Evolutionary conservation across 2,113 vertebrate genomes (phyloP).

Genomic region (Apteryx mantelli): DNA sequence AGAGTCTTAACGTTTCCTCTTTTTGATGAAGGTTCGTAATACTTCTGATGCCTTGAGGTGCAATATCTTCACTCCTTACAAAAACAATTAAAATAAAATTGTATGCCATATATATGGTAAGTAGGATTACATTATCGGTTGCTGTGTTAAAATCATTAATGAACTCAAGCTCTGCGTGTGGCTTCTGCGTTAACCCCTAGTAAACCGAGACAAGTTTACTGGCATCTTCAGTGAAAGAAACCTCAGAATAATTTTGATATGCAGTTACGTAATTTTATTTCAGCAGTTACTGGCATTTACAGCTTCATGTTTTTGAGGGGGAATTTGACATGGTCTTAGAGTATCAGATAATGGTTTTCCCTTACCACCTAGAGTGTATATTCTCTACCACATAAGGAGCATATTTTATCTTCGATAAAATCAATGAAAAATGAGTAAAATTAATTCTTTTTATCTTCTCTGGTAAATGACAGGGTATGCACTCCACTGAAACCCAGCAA

Average conservation of each 20-base stretch:
- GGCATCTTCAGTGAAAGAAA: not conserved
- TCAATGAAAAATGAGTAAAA: not conserved
- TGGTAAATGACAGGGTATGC: not conserved
- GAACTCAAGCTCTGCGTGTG: conserved; percentile 40
- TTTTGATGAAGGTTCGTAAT: fast-evolving
- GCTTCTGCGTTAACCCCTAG: not conserved
- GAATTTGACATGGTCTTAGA: not conserved
- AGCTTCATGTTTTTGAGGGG: not conserved
- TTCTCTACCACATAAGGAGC: not conserved
- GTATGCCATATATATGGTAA: fast-evolving
- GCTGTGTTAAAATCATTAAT: conserved; percentile 10
- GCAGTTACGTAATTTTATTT: not conserved
- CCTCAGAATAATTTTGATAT: conserved; percentile 8
- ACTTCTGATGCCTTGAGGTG: not conserved
- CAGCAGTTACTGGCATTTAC: not conserved
- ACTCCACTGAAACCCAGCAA: not conserved
- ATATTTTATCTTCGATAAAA: not conserved
- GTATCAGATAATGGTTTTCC: not conserved
- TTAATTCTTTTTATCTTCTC: fast-evolving
- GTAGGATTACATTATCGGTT: not conserved
- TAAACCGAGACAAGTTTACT: not conserved
- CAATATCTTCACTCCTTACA: not conserved
- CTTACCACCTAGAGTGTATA: not conserved
- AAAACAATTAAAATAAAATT: not conserved
- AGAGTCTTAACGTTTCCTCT: not conserved